These are phyloP conservation scores for Conchocele bisecta DNA, from an alignment of 2,888 invertebrate genomes.

Conservation along the genomic window DNA sequence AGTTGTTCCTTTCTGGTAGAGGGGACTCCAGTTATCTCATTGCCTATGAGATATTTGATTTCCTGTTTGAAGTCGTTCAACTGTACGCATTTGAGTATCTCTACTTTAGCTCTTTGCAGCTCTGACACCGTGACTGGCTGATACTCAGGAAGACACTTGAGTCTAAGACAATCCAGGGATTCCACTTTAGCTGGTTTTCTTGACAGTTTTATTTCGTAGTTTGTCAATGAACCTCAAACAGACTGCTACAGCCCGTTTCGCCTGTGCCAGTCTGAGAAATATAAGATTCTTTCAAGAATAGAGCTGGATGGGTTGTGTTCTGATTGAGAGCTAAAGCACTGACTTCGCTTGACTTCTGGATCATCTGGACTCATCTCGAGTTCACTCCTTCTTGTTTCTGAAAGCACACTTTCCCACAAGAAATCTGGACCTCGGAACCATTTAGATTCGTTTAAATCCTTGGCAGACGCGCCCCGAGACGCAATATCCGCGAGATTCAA, in stretches of 20 bases:
- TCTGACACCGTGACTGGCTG: background rate
- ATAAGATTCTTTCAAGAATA: constrained; percentile 22
- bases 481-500: constrained; percentile 62
- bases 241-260: constrained; percentile 15
- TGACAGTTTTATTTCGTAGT: background rate
- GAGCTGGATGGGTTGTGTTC: background rate
- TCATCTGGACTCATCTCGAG: constrained; percentile 1
- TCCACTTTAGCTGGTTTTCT: background rate
- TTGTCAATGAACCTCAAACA: constrained; percentile 17
- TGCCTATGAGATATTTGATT: background rate
- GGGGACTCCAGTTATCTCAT: background rate
- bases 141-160: background rate
- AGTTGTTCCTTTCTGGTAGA: background rate
- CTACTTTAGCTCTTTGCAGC: constrained; percentile 4
- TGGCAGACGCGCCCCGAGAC: constrained; percentile 39
- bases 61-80: background rate
- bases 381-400: background rate
- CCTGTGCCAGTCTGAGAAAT: constrained; percentile 32
- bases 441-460: constrained; percentile 8
- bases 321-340: background rate
- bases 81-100: background rate
- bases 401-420: constrained; percentile 5
- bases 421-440: constrained; percentile 33
- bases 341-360: constrained; percentile 28
- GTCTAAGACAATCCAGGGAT: background rate